Conservation (phyloP, 2,113 vertebrate species). For the Marcusenius ussheri region DNA sequence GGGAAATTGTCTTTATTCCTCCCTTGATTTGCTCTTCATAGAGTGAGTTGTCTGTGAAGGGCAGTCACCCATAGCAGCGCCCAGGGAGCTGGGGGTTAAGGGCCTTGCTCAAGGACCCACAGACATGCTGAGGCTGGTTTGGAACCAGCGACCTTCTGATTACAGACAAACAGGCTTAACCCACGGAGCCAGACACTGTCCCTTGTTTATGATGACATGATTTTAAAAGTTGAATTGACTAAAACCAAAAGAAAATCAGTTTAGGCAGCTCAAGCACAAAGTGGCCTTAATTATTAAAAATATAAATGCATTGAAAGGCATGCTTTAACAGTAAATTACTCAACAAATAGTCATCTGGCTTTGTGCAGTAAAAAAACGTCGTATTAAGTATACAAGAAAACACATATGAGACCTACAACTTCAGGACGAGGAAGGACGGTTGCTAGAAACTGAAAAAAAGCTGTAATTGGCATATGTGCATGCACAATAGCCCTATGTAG, state of each 20-base stretch:
- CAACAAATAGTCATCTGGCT: background rate
- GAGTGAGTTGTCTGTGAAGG: too few relatives aligned
- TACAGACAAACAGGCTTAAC: too few relatives aligned
- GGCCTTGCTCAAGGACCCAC: too few relatives aligned
- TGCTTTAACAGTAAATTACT: background rate
- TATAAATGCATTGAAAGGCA: background rate
- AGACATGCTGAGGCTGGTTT: too few relatives aligned
- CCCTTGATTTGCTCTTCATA: too few relatives aligned
- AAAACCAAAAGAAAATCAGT: background rate
- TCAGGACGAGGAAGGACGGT: background rate
- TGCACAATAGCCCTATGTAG: background rate
- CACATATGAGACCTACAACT: background rate
- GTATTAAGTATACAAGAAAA: background rate
- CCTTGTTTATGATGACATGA: background rate
- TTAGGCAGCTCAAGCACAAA: background rate
- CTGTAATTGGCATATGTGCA: background rate
- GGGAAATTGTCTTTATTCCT: too few relatives aligned
- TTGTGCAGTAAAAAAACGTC: background rate
- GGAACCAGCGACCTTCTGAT: too few relatives aligned
- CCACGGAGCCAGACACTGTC: too few relatives aligned
- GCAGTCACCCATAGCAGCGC: too few relatives aligned
- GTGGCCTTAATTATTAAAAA: background rate
- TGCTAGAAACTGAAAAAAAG: too few relatives aligned
- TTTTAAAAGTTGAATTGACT: background rate
- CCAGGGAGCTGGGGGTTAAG: too few relatives aligned